Evolutionary conservation across 2,888 invertebrate genomes (phyloP).

Genomic region (Drosophila pegasa): DNA sequence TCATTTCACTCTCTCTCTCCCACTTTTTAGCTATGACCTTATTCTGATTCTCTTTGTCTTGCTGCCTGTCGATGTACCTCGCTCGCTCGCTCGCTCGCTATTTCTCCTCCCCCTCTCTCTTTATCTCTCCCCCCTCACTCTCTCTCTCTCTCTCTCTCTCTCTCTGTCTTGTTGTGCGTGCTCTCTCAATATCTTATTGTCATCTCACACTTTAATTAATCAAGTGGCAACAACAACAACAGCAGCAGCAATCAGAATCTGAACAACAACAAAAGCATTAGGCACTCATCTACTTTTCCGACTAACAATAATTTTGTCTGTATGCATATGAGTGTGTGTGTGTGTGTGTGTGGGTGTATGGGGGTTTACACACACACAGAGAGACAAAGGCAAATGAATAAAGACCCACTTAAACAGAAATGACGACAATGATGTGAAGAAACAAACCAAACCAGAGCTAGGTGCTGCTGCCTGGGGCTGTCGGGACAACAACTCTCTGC

Average conservation of each 20-base stretch:
- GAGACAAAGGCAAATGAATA: constrained; percentile 24
- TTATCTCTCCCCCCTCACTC: too few relatives aligned
- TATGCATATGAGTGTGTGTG: constrained; percentile 8
- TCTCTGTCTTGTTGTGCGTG: constrained; percentile 8
- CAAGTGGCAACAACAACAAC: constrained; percentile 36
- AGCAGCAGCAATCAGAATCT: constrained; percentile 6
- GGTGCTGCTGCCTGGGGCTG: not conserved
- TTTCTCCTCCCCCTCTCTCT: too few relatives aligned
- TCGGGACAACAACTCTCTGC: too few relatives aligned
- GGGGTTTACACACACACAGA: constrained; percentile 4
- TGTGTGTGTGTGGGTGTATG: constrained; percentile 12
- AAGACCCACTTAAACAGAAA: constrained; percentile 56
- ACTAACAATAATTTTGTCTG: constrained; percentile 31
- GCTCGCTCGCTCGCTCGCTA: constrained; percentile 7
- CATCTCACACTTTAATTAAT: constrained; percentile 62
- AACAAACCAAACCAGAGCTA: constrained; percentile 15
- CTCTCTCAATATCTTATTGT: constrained; percentile 42
- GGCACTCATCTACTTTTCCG: constrained; percentile 39
- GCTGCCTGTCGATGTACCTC: constrained; percentile 18
- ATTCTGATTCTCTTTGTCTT: constrained; percentile 10
- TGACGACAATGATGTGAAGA: constrained; percentile 54
- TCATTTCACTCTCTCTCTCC: not conserved
- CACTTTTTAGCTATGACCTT: not conserved
- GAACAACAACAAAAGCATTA: constrained; percentile 25
- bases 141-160: constrained; percentile 21